A percentile compares a stretch with the other conserved stretches of the same genome.
These are phyloP conservation scores for Sphenodon punctatus DNA, from an alignment of 2,797 vertebrate genomes.

Conservation along the genomic window DNA sequence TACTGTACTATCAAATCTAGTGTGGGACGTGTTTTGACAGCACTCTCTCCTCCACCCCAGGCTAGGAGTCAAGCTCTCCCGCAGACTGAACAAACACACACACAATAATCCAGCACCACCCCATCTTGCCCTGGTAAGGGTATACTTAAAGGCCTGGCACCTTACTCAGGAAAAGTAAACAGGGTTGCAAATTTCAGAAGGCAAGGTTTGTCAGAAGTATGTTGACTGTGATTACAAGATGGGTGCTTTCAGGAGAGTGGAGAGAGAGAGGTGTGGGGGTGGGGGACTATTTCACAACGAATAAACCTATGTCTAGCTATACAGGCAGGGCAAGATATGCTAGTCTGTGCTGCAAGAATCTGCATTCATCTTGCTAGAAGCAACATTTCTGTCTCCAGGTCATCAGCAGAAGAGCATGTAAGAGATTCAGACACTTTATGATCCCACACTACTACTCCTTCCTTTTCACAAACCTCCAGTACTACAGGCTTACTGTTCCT, in stretches of 20 bases:
- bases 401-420: background rate
- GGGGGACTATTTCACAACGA: accelerated
- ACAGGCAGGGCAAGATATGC: background rate
- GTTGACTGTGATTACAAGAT: background rate
- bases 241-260: background rate
- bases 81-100: too few relatives aligned
- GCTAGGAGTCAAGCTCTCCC: background rate
- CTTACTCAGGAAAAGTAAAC: background rate
- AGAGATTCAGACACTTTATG: background rate
- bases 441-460: background rate
- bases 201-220: background rate
- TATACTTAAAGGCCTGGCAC: background rate
- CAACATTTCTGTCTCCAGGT: background rate
- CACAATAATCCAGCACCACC: too few relatives aligned
- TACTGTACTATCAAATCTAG: background rate
- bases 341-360: background rate
- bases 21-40: background rate
- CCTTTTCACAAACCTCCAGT: background rate
- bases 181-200: background rate
- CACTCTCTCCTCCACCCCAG: background rate
- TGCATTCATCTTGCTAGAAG: background rate
- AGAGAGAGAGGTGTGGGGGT: background rate
- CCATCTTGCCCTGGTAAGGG: background rate
- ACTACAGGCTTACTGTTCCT: background rate
- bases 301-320: background rate